Evolutionary conservation across 2,888 invertebrate species (phyloP).

Genomic region (Drosophila pseudotalamancana): DNA sequence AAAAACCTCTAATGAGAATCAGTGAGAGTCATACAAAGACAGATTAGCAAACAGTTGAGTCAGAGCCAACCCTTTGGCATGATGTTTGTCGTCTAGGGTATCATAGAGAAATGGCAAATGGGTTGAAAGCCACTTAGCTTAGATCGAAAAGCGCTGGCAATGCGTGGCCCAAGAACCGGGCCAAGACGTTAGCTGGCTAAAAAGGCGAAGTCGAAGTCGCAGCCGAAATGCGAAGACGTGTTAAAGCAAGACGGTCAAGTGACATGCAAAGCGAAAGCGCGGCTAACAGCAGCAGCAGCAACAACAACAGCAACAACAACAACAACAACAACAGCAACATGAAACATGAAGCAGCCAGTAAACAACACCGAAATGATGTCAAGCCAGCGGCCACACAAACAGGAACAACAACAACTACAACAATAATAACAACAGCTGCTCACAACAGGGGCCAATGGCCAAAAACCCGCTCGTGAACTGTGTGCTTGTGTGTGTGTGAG

Average conservation of each 20-base stretch:
- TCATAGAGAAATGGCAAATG: constrained; percentile 43
- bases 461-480: constrained; percentile 38
- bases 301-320: no score
- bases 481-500: constrained; percentile 12
- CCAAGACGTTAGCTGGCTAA: constrained; percentile 30
- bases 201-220: no score
- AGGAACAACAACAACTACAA: constrained; percentile 14
- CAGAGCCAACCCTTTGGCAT: neutral
- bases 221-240: constrained; percentile 31
- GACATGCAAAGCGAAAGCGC: constrained; percentile 67
- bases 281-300: constrained; percentile 50
- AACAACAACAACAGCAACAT: no score
- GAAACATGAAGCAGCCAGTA: constrained; percentile 27
- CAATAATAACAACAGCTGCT: constrained; percentile 29
- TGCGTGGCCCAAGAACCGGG: constrained; percentile 41
- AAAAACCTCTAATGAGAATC: no score
- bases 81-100: constrained; percentile 15
- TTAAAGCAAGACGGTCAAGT: constrained; percentile 58
- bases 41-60: no score
- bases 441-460: constrained; percentile 56
- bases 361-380: constrained; percentile 70
- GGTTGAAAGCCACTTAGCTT: constrained; percentile 24
- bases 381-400: constrained; percentile 63
- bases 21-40: neutral
- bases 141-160: constrained; percentile 13